Evolutionary conservation across 2,797 vertebrate species (phyloP), one percentile per base, ranked within the genome.

Genomic region (Hydrocynus forskahlii): DNA sequence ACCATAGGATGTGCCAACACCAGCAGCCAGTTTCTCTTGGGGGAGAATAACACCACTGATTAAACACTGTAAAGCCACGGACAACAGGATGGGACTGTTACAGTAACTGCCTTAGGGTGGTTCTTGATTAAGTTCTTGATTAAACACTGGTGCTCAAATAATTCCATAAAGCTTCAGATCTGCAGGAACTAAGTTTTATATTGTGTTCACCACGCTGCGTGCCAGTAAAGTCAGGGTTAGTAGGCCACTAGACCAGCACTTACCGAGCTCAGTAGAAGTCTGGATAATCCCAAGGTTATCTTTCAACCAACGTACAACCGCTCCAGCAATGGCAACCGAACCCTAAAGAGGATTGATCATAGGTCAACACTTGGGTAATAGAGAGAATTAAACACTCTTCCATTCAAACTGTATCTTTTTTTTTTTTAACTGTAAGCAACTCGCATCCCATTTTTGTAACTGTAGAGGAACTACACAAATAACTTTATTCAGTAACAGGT

Each of bases 241-340:
- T 50, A 50, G 21, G 43, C 29, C 52, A 71, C 68, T 71, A 52
- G 48, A 25, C 16, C 45, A 54, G 45, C 59, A 90, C 95, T 79
- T 86, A 98, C 98, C 98, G 29, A 99, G 92, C 91, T 99, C 98
- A 7, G 94, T 90, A 14, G 96, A 93, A 17, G 92, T 88, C 23
- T 91, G 86, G 38, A 97, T 94, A 79, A 99, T 98, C 69, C 96
- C 97, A 0, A 99, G 96, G 82, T 99, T 99, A 91, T 99, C 97
- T 88, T 96, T 94, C 76, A 99, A 92, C 98, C 98, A 99, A 54
- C 96, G 97, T 50, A 99, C 95, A 87, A 98, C 95, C n/a, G 97
- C 97, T 82, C 98, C 98, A 1, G 96, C 97, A 67, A 99, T 99
- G 84, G 98, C 98, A 82, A 99, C 98, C 1, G 98, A 99, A 66